These are phyloP conservation scores for Ophthalmolycus amberensis DNA, from an alignment of 2,113 vertebrate genomes.

Conservation along the genomic window DNA sequence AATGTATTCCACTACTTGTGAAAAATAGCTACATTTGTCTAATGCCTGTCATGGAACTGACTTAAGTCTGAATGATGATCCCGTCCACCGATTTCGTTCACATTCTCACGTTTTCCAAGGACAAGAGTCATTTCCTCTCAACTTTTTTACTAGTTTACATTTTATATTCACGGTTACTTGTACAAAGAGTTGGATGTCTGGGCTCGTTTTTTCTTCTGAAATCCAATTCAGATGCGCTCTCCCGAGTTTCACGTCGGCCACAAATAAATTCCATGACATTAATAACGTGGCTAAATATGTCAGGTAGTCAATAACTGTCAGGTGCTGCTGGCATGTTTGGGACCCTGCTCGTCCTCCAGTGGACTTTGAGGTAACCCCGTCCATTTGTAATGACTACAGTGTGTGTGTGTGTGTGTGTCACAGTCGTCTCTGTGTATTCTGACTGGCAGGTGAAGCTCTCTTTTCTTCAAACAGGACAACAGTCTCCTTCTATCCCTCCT, in stretches of 20 bases:
- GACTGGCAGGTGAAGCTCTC: constrained; percentile 77
- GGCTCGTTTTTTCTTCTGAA: background rate
- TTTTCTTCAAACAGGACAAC: constrained; percentile 70
- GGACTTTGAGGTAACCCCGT: constrained; percentile 62
- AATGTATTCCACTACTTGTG: constrained; percentile 74
- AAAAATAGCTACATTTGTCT: constrained; percentile 81
- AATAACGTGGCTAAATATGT: constrained; percentile 55
- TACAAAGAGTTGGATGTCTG: constrained; percentile 34
- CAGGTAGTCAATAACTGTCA: constrained; percentile 63
- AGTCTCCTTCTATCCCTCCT: constrained; percentile 44
- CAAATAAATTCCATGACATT: constrained; percentile 49
- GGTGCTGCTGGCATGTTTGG: constrained; percentile 59
- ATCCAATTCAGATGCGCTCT: constrained; percentile 2
- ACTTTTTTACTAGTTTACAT: constrained; percentile 38
- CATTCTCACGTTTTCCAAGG: constrained; percentile 71
- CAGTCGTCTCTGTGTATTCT: constrained; percentile 48
- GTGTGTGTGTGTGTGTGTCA: constrained; percentile 38
- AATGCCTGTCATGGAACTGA: constrained; percentile 73
- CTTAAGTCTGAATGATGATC: constrained; percentile 77
- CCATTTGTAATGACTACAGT: constrained; percentile 63
- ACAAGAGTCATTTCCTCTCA: constrained; percentile 68
- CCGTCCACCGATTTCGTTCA: constrained; percentile 69
- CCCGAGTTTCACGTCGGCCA: background rate
- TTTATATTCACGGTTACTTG: constrained; percentile 19
- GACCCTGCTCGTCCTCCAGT: constrained; percentile 43